These are phyloP conservation scores for Tapirus indicus DNA, from an alignment of 2,797 vertebrate species.

Conservation along the genomic window DNA sequence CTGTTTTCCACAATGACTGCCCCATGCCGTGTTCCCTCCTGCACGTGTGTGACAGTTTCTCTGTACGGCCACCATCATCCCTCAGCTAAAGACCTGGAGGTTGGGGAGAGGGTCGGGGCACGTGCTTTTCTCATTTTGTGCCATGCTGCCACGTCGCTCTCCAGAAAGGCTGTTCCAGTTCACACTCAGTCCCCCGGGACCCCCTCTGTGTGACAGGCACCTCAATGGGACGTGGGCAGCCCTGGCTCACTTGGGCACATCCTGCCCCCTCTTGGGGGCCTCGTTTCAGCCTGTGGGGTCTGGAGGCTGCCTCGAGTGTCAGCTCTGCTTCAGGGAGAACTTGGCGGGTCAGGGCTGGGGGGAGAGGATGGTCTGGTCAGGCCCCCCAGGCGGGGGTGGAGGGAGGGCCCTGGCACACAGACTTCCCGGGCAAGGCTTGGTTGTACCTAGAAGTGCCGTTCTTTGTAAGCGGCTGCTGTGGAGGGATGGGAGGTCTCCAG, in stretches of 20 bases:
- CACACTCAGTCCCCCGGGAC: background rate
- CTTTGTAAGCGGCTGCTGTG: no score
- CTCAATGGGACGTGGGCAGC: background rate
- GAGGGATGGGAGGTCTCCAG: background rate
- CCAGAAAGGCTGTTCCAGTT: background rate
- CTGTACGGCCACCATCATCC: rapidly evolving
- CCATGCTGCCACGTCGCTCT: rapidly evolving
- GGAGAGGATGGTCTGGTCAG: background rate
- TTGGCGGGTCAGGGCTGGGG: background rate
- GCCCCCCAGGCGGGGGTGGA: rapidly evolving
- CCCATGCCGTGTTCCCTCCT: rapidly evolving
- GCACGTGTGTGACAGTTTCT: rapidly evolving
- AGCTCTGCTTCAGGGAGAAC: rapidly evolving
- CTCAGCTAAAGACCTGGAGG: background rate
- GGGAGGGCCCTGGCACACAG: rapidly evolving
- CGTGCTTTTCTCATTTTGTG: rapidly evolving
- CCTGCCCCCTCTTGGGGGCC: rapidly evolving
- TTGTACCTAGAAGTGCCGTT: rapidly evolving
- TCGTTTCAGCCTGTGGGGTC: no score
- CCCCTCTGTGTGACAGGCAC: background rate
- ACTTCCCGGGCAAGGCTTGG: background rate
- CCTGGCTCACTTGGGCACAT: rapidly evolving
- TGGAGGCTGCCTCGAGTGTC: no score
- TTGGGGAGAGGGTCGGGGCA: rapidly evolving
- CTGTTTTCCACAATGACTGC: background rate